Conservation (phyloP, 2,113 vertebrate species). For the Pangasianodon hypophthalmus region DNA sequence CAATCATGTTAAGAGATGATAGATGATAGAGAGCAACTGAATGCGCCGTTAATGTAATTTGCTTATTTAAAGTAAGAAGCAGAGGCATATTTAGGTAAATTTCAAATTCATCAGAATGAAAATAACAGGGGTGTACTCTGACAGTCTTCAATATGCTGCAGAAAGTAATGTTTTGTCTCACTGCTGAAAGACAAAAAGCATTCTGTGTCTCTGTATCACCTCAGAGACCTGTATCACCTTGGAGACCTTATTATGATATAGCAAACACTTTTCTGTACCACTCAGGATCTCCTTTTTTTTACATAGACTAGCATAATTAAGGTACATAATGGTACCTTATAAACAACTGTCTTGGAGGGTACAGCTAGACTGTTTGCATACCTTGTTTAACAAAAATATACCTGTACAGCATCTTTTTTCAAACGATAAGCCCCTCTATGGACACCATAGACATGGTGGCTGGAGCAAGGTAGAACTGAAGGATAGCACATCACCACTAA, state of each 20-base stretch:
- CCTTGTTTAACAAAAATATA: not conserved
- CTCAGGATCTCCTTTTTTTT: not conserved
- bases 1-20: not conserved
- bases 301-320: not conserved
- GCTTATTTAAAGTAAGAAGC: not conserved
- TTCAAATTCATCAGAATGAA: not conserved
- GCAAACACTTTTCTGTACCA: not conserved
- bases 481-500: not conserved
- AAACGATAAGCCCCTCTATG: not conserved
- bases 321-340: not conserved
- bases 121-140: not conserved
- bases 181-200: not conserved
- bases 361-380: not conserved
- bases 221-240: slow-evolving; percentile 18
- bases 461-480: not conserved
- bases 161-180: too few species aligned
- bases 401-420: not conserved
- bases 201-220: not conserved
- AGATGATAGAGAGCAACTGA: not conserved
- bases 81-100: not conserved
- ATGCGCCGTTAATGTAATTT: not conserved
- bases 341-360: not conserved
- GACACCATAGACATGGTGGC: not conserved
- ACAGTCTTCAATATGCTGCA: not conserved
- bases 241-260: not conserved